Evolutionary conservation across 2,113 vertebrate species (phyloP), one percentile per base, ranked within the genome.

Genomic region (Pterophyllum scalare): DNA sequence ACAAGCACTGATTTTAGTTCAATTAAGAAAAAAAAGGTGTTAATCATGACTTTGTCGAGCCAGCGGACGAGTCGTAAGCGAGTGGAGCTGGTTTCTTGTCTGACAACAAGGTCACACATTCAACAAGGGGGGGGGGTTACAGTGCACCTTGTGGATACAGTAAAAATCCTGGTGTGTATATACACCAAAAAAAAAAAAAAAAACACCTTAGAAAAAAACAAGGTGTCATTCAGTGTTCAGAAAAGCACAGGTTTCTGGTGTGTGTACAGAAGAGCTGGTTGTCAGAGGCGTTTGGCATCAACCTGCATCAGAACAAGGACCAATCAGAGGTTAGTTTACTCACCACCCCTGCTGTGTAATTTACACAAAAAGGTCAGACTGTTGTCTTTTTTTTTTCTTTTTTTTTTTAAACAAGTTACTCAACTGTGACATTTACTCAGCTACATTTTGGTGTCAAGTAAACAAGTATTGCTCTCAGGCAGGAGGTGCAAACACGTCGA

Each of bases 181-280:
- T 4, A 28, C 28, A 28, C 28, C 28, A 28, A 28, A 87, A 38
- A 40, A 12, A 40, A 40, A 2, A 40, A 40, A 2, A 11, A 3
- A 43, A 31, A 31, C 28, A 31, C 31, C 31, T 33, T 33, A 33
- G 31, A 33, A 33, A 33, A 81, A 91, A 75, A 77, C 35, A 79
- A 77, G 31, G 22, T 81, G 82, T 80, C 77, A 87, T 84, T 86
- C 78, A 78, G 75, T 31, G 75, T 82, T 81, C 40, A 65, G 59
- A 67, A 19, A 5, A 82, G 64, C 56, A 84, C 75, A 84, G 2
- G 12, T 10, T 78, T 26, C 9, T 46, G 43, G 17, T 54, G 7
- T 9, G 24, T 11, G 43, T 7, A 26, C 65, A 52, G 65, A 52
- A 70, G 43, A 52, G 65, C 33, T 57, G 43, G 65, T 81, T 52